Evolutionary conservation across 64 coral and sea anemone genomes (phyloP).

Genomic region (Platygyra sinensis): DNA sequence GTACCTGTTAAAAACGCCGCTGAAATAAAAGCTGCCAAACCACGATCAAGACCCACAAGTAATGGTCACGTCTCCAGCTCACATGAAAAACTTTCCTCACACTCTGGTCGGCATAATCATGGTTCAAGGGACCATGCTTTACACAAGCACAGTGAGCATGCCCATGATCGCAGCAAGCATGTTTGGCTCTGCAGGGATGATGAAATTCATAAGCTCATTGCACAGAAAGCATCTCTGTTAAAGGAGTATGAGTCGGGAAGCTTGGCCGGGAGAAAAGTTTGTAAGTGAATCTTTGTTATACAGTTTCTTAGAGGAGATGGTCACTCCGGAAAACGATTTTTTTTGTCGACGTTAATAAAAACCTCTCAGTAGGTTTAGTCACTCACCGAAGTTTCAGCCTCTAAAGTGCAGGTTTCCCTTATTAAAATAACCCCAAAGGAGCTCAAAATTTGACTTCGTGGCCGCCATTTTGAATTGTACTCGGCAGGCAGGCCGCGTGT

Average conservation of each 20-base stretch:
- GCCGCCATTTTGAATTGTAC: no score
- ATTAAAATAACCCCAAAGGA: no score
- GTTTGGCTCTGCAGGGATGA: slow-evolving; percentile 96
- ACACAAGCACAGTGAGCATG: slow-evolving; percentile 30
- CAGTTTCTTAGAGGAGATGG: neutral
- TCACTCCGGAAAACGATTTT: no score
- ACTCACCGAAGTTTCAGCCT: no score
- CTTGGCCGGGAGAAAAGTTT: slow-evolving; percentile 76
- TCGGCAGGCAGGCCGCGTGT: no score
- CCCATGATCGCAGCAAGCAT: slow-evolving; percentile 79
- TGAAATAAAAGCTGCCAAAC: neutral
- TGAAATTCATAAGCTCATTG: slow-evolving; percentile 95
- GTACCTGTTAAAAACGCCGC: neutral
- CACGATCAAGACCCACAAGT: slow-evolving; percentile 6
- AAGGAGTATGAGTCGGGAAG: slow-evolving; percentile 92
- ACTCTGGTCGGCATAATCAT: slow-evolving; percentile 4
- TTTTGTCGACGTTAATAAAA: no score
- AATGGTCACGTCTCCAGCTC: slow-evolving; percentile 30
- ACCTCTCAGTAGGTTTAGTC: no score
- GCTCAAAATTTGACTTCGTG: no score
- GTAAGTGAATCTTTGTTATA: slow-evolving; percentile 49
- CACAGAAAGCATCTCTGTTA: slow-evolving; percentile 90
- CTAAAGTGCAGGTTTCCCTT: no score
- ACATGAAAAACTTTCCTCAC: slow-evolving; percentile 15
- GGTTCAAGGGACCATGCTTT: neutral